Conservation (phyloP, 2,888 invertebrate genomes). For the Laspeyria flexula region DNA sequence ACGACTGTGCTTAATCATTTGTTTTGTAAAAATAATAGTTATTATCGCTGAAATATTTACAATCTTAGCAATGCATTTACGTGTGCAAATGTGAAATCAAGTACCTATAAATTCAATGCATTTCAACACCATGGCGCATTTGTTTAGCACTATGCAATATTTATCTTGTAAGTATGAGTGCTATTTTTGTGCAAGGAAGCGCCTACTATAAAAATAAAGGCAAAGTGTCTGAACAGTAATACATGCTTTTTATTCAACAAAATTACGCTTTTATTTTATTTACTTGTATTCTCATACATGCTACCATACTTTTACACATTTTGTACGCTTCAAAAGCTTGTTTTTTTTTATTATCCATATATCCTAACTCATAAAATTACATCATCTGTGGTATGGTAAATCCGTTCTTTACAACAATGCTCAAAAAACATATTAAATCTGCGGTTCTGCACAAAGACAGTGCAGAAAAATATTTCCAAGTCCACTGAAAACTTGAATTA, state of each 20-base stretch:
- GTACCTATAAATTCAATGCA: neutral
- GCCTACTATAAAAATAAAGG: conserved; percentile 35
- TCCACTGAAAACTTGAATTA: no score
- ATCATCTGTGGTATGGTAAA: neutral
- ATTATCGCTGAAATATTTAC: conserved; percentile 20
- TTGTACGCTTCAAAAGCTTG: neutral
- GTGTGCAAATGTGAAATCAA: conserved; percentile 17
- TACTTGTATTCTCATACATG: neutral
- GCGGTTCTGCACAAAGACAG: no score
- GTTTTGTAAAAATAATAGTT: conserved; percentile 19
- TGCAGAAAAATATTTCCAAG: no score
- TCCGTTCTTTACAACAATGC: no score
- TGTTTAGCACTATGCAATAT: neutral
- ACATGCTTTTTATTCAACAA: conserved; percentile 14
- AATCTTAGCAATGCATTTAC: conserved; percentile 14
- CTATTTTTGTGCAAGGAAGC: conserved; percentile 5
- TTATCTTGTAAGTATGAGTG: neutral
- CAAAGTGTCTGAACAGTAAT: conserved; percentile 22
- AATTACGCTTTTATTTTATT: neutral
- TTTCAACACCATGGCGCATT: conserved; percentile 1
- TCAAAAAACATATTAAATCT: no score
- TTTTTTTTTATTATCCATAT: no score
- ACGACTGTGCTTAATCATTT: conserved; percentile 32
- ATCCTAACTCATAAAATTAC: neutral
- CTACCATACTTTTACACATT: conserved; percentile 15